Evolutionary conservation across 2,797 vertebrate species (phyloP).

Genomic region (Echiichthys vipera): DNA sequence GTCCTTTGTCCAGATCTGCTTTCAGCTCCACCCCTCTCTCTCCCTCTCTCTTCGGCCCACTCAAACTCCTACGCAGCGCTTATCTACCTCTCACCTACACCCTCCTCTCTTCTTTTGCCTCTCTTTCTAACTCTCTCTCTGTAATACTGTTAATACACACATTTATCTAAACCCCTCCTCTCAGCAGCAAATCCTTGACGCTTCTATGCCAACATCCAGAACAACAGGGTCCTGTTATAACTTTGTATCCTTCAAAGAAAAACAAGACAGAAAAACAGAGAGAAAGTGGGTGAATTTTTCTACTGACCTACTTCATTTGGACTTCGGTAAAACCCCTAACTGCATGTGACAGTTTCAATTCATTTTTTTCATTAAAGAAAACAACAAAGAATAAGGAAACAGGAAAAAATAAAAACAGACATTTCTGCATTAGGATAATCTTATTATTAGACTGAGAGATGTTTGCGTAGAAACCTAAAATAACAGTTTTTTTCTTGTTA

Average conservation of each 20-base stretch:
- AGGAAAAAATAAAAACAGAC: background rate
- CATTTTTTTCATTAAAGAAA: conserved; percentile 5
- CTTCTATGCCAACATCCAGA: conserved; percentile 34
- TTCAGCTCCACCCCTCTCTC: conserved; percentile 59
- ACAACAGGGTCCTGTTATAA: conserved; percentile 35
- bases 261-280: background rate
- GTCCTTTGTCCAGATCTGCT: conserved; percentile 64
- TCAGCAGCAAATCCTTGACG: conserved; percentile 29
- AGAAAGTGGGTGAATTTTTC: background rate
- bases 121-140: conserved; percentile 58
- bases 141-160: conserved; percentile 36
- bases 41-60: conserved; percentile 69
- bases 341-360: conserved; percentile 8
- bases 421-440: background rate
- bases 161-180: conserved; percentile 47
- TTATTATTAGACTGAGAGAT: background rate
- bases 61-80: conserved; percentile 76
- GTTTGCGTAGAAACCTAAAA: conserved; percentile 1
- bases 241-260: conserved; percentile 5
- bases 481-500: background rate
- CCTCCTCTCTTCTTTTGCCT: conserved; percentile 73
- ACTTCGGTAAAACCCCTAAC: conserved; percentile 13
- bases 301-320: background rate
- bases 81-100: conserved; percentile 77
- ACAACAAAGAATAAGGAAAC: background rate